Evolutionary conservation across 2,888 invertebrate species (phyloP).

Genomic region (Scaptodrosophila latifasciaeformis): DNA sequence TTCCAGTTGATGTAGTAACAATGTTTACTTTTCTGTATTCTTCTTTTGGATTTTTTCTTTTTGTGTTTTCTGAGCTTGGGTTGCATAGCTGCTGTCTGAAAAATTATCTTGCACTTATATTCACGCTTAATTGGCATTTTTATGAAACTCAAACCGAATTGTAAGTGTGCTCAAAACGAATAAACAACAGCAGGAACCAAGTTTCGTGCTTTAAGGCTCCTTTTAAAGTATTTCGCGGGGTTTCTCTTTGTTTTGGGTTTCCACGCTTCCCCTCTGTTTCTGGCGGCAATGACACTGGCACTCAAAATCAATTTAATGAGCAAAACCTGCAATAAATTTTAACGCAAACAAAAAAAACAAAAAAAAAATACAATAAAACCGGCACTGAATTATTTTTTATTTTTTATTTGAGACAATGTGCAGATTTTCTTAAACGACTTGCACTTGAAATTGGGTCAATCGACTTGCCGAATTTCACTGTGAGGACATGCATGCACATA

Average conservation of each 20-base stretch:
- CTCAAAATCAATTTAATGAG: constrained; percentile 72
- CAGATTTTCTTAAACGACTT: constrained; percentile 23
- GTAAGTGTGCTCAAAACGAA: constrained; percentile 44
- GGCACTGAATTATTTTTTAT: constrained; percentile 47
- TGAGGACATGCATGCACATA: too few species aligned
- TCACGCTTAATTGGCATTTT: constrained; percentile 74
- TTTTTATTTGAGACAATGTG: not conserved
- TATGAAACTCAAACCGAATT: constrained; percentile 49
- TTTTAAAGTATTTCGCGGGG: not conserved
- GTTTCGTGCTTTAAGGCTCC: not conserved
- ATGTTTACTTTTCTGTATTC: too few species aligned
- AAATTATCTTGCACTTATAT: constrained; percentile 73
- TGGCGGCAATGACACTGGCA: constrained; percentile 69
- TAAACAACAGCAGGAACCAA: constrained; percentile 18
- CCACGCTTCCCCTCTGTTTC: not conserved
- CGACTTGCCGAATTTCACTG: too few species aligned
- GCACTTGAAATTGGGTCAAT: constrained; percentile 51
- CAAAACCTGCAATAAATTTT: constrained; percentile 68
- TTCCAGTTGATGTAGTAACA: too few species aligned
- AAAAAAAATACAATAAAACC: constrained; percentile 34
- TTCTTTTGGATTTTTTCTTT: constrained; percentile 35
- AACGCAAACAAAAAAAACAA: too few species aligned
- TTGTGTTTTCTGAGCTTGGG: constrained; percentile 58
- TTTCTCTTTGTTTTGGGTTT: constrained; percentile 6
- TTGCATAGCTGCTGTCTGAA: constrained; percentile 69